Base-by-base conservation (phyloP, 2,888 invertebrate species). In the Cancer borealis region DNA sequence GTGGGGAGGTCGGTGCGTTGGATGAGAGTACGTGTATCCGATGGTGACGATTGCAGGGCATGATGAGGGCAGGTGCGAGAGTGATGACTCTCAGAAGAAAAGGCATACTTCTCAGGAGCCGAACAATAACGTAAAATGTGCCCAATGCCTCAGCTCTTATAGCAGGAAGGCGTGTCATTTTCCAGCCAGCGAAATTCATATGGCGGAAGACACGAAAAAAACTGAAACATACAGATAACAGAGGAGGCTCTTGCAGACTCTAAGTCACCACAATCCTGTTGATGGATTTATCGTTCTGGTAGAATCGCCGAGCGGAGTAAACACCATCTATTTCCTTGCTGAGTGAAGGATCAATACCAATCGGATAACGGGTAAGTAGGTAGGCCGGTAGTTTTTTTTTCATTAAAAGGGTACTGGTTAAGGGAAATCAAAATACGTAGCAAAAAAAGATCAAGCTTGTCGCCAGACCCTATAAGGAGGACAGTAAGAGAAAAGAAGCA, bases 61-160 rank as follows among this genome's bases (percentile, higher is more conserved):
- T n/a, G 66, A 8, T 66, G 21, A 66, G 0, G n/a, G 60, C 39
- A 88, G 26, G 88, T 30, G 26, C 45, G 73, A 21, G 45, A 45
- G 60, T 26, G n/a, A 66, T 66, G 92, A 49, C 47, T 17, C n/a
- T 10, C 88, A 26, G 66, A 60, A 30, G 88, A 94, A 54, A 87
- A 94, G 14, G 88, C 94, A 92, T 92, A 94, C 66, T 92, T 94
- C 39, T 91, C 26, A 3, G 60, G 47, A 45, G 88, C 49, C 87
- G 87, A 54, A 66, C 87, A 93, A 91, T 93, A 91, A 10, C 87
- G 47, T 5, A 87, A 91, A 39, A 91, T 91, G 45, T 93, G 93
- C 17, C 88, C 93, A 45, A 89, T 49, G 12, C 26, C 46, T 84
- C 84, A 91, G 47, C 84, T 91, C 45, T 47, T 91, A 49, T n/a